These are phyloP conservation scores for Notiomystis cincta DNA, from an alignment of 2,113 vertebrate genomes.

Conservation along the genomic window DNA sequence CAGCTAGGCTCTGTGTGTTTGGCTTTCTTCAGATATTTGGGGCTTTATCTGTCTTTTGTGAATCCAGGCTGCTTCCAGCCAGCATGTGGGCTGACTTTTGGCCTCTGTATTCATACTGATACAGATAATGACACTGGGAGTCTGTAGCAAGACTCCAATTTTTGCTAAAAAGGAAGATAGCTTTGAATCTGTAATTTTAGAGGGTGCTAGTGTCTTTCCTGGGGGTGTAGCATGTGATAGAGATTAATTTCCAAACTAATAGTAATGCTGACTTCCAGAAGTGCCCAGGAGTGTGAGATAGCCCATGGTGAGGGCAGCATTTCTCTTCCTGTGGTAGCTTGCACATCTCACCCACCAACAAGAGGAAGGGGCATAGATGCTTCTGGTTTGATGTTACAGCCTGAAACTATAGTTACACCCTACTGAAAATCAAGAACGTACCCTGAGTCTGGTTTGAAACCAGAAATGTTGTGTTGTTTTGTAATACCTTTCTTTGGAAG, in stretches of 20 bases:
- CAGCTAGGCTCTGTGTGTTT: background rate
- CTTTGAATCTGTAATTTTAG: background rate
- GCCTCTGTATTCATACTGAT: background rate
- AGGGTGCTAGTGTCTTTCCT: background rate
- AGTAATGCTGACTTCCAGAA: background rate
- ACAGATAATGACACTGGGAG: background rate
- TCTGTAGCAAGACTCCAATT: background rate
- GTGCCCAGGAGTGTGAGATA: background rate
- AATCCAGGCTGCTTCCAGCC: background rate
- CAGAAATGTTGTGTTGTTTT: background rate
- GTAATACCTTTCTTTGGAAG: background rate
- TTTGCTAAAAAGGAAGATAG: background rate
- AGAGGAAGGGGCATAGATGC: background rate
- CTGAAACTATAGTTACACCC: background rate
- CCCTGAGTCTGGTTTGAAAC: background rate
- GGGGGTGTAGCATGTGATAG: background rate
- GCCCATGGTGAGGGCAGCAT: accelerated
- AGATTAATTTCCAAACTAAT: background rate
- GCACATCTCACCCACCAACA: accelerated
- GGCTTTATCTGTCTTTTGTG: background rate
- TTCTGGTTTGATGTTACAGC: background rate
- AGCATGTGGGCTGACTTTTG: background rate
- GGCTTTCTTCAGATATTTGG: background rate
- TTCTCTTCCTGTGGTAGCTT: background rate
- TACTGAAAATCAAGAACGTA: background rate